Base-by-base conservation (phyloP, 2,113 vertebrate species). In the Osmerus eperlanus region DNA sequence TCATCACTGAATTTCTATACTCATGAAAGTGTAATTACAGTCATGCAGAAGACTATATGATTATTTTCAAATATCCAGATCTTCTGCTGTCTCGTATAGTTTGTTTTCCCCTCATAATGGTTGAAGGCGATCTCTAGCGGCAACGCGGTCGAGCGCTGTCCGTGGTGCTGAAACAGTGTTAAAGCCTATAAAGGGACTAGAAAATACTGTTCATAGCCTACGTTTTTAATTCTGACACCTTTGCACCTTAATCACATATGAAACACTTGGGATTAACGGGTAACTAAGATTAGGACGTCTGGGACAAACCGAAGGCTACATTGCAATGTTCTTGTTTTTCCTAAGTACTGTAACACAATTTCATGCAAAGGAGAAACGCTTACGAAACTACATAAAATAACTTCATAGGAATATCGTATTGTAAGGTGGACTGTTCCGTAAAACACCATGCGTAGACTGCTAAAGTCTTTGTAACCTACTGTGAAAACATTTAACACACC, bases 121-220 rank as follows among this genome's bases (percentile, higher is more conserved):
- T 61, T 82, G 65, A 74, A 82, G 70, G 83, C 81, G 80, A 79
- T 81, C 83, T 85, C 81, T 84, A 84, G 81, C 74, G 83, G 81
- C 72, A 81, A 78, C 61, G 29, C 65, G 59, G 75, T 63, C 65
- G 18, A 62, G 68, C 68, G 84, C 78, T 79, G 84, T 75, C 72
- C 75, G 21, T 11, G 79, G 84, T 85, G 28, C 82, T 85, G 84
- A 80, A 87, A 77, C 61, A 2, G 12, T 12, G 32, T 36, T 18
- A 1, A 25, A 36, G 15, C 1, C 28, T 12, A 68, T 65, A 56
- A 55, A 68, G 9, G 5, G 51, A 58, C 67, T 23, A 15, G 25
- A 25, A 62, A 62, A 25, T 14, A 21, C 19, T 59, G 14, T 64
- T 32, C 62, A 2, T 15, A 3, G 28, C 32, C 3, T 36, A 8